Evolutionary conservation across 2,797 vertebrate genomes (phyloP).

Genomic region (Enteromius thamalakanensis): DNA sequence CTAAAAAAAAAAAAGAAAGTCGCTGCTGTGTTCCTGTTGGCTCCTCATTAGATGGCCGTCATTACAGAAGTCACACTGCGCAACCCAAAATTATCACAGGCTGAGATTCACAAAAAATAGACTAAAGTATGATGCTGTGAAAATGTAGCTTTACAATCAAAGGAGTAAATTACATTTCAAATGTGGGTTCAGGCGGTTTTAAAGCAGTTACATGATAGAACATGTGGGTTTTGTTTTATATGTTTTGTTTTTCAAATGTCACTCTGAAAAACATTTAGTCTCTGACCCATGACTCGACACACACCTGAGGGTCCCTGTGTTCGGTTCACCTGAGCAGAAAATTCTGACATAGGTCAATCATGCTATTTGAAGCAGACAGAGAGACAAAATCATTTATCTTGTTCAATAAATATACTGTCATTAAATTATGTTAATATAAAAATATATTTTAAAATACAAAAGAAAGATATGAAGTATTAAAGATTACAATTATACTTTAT

Average conservation of each 20-base stretch:
- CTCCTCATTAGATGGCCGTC: neutral
- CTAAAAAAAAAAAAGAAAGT: no score
- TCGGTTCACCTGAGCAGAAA: neutral
- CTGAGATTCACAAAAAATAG: neutral
- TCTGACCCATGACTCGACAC: neutral
- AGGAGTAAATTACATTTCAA: neutral
- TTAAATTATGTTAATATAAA: no score
- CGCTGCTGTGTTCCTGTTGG: neutral
- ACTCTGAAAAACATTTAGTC: neutral
- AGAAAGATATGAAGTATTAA: no score
- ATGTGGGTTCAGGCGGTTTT: neutral
- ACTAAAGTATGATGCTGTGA: neutral
- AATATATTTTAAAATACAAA: no score
- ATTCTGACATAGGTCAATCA: neutral
- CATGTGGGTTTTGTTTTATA: neutral
- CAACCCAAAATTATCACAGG: neutral
- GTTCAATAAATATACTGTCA: no score
- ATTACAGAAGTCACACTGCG: neutral
- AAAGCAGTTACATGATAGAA: neutral
- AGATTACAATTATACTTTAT: no score
- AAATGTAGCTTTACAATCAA: neutral
- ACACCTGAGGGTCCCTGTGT: neutral
- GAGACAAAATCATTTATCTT: no score
- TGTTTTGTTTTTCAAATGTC: neutral
- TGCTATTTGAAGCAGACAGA: neutral